Base-by-base conservation (phyloP, 2,113 vertebrate species). In the Mastomys coucha region DNA sequence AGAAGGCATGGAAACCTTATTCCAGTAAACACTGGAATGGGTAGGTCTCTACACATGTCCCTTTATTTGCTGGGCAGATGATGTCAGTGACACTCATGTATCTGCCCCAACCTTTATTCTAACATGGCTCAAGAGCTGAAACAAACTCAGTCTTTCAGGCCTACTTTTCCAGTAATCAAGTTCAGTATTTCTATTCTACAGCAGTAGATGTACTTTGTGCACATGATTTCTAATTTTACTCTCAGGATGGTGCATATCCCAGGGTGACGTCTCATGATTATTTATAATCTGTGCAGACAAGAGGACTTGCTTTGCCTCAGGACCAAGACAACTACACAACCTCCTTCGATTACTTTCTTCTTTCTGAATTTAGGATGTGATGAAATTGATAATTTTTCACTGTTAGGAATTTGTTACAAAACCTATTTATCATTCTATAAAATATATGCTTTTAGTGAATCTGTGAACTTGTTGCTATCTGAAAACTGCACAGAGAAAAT, bases 381-480 rank as follows among this genome's bases (percentile, higher is more conserved):
- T 93, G 85, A 89, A 96, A 94, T 70, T 94, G 84, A 93, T 97
- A 95, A 85, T 89, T 96, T 97, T 96, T 96, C 80, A 90, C 69
- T 94, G 36, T 77, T 96, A 49, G 73, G 13, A 53, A 92, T 96
- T 95, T 81, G 42, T 63, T 89, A n/a, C 58, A 82, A 90, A 96
- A 97, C 80, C 42, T 94, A 94, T 80, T 96, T 91, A 97, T 95
- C 93, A 90, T 97, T 72, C 88, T 73, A 19, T 28, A 85, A 91
- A 72, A 91, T 94, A 78, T 60, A 84, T 92, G 39, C 91, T 5
- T 95, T 95, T 88, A 14, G 56, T 81, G 88, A 91, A 72, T 85
- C 39, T 22, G 20, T 95, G 89, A 96, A 96, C 88, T 94, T 90
- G 72, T 92, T 97, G 82, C 75, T 96, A 96, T 96, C 95, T 96